A percentile compares a stretch with the other conserved stretches of the same genome.
phyloP scores from a whole-genome alignment of 2,113 vertebrate genomes.

The Forbesichthys agassizii region DNA sequence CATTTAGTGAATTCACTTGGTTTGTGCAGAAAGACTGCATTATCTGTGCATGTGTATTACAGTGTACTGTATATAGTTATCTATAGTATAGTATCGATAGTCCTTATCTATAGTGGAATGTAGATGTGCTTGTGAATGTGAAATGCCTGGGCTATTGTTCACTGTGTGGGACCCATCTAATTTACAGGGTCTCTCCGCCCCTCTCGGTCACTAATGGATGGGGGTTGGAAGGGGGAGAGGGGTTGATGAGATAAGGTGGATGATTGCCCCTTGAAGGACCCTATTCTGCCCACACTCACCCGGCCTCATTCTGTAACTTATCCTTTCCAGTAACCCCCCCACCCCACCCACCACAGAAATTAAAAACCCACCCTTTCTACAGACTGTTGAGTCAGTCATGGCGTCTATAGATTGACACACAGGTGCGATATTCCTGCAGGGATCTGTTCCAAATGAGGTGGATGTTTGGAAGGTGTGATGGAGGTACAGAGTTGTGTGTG shows the following conservation, averaged over 20 bases:
- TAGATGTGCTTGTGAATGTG: conserved; percentile 57
- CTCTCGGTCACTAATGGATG: conserved; percentile 67
- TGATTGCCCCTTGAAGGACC: conserved; percentile 49
- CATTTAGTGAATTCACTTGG: conserved; percentile 13
- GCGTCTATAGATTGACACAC: conserved; percentile 36
- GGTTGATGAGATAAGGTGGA: conserved; percentile 33
- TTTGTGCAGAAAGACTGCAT: conserved; percentile 7
- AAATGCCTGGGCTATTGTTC: conserved; percentile 63
- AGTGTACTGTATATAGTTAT: conserved; percentile 41
- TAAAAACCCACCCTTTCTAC: conserved; percentile 45
- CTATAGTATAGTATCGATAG: neutral
- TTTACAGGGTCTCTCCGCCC: conserved; percentile 69
- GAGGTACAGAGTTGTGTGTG: conserved; percentile 13
- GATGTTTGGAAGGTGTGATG: conserved; percentile 30
- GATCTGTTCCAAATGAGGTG: conserved; percentile 26
- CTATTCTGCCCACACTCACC: neutral
- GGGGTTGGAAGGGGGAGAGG: conserved; percentile 27
- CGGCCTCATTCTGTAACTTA: neutral
- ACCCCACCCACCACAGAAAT: conserved; percentile 35
- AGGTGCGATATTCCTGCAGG: conserved; percentile 28
- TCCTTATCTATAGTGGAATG: conserved; percentile 62
- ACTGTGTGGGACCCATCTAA: conserved; percentile 64
- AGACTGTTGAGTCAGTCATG: conserved; percentile 22
- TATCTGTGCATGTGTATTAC: conserved; percentile 26
- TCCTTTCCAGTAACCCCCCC: conserved; percentile 1